Evolutionary conservation across 2,113 vertebrate genomes (phyloP), one percentile per base, ranked within the genome.

Genomic region (Chaetops frenatus): DNA sequence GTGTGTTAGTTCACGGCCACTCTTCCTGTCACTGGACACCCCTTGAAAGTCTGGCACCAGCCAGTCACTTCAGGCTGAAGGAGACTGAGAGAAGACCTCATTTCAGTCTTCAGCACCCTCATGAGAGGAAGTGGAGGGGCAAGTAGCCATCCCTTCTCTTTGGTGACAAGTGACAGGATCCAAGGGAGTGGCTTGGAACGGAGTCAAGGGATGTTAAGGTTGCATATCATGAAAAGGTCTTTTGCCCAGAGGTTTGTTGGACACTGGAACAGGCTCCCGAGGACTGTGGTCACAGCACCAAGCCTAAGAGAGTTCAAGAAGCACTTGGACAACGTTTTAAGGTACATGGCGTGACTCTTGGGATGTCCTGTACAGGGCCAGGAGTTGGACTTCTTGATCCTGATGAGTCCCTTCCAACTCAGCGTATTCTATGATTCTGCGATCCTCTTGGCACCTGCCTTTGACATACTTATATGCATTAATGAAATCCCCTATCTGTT

Each of bases 271-370:
- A 54, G 29, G 17, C 17, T 76, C 29, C 16, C 25, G 21, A 19
- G 6, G 8, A 7, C 17, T 47, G n/a, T 13, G 10, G 47, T 31
- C 47, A 47, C 21, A 35, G n/a, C 40, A 54, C 7, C n/a, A 42
- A 54, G 29, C 20, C n/a, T 31, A 10, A 25, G 16, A 40, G 9
- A 61, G 15, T 13, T 48, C 18, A 35, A 35, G 45, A 60, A 53
- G n/a, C 0, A 0, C 8, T 60, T 15, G 21, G n/a, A 47, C 19
- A 66, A 29, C 1, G 7, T 25, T 67, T 38, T 61, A 29, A 40
- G 12, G 35, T 29, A 69, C 14, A 19, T 19, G 17, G n/a, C 19
- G 54, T 15, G n/a, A 47, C 12, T 31, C 40, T 31, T 15, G 29
- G 11, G 25, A n/a, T 47, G 21, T 35, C 25, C n/a, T 27, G 25